phyloP scores from a whole-genome alignment of 2,797 vertebrate genomes.

The Podargus strigoides region DNA sequence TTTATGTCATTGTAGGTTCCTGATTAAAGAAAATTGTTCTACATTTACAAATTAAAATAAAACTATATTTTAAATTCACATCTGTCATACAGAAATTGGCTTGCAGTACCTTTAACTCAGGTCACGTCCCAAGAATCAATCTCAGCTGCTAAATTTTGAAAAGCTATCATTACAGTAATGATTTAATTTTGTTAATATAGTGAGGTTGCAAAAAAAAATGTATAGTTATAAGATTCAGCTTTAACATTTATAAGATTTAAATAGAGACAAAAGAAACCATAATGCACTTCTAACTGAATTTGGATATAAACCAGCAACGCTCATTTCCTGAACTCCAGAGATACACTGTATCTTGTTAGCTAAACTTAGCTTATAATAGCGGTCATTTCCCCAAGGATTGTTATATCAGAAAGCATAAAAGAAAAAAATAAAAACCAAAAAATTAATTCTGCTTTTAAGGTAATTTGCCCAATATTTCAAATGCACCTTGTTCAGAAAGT shows the following conservation, averaged over 20 bases:
- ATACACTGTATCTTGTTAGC: neutral
- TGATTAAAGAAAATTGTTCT: neutral
- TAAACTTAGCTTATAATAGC: neutral
- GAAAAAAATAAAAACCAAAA: neutral
- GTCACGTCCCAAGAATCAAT: neutral
- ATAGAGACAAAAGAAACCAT: constrained; percentile 16
- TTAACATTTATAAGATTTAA: constrained; percentile 34
- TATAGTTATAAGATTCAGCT: neutral
- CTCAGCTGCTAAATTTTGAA: neutral
- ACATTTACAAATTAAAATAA: neutral
- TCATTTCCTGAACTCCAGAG: constrained; percentile 19
- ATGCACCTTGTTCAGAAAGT: neutral
- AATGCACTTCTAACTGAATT: constrained; percentile 13
- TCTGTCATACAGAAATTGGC: neutral
- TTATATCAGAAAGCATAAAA: neutral
- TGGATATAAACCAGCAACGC: neutral
- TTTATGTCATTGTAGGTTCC: neutral
- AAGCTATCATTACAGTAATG: neutral
- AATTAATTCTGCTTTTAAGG: neutral
- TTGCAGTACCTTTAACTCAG: neutral
- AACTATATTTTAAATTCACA: neutral
- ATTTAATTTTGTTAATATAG: neutral
- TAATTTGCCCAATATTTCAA: neutral
- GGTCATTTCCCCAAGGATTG: neutral
- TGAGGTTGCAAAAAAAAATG: neutral